A percentile compares a stretch with the other conserved stretches of the same genome.
Evolutionary conservation across 1,140 invertebrate genomes (phyloP).

Genomic region (Paraescarpia echinospica): DNA sequence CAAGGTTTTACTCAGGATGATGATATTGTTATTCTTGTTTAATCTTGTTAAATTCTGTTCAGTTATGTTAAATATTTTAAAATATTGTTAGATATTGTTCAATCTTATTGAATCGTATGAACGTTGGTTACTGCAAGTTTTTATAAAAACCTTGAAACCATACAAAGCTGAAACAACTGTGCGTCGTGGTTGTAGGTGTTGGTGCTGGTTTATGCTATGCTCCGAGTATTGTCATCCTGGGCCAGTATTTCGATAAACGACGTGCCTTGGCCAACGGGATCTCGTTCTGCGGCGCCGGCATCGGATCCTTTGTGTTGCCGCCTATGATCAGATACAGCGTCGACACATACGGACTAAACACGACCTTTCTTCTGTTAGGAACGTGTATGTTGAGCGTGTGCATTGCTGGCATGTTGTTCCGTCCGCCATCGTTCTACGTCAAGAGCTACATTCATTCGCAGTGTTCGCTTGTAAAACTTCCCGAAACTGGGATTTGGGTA

Average conservation of each 20-base stretch:
- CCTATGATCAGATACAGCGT: conserved; percentile 66
- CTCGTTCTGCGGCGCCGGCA: conserved; percentile 81
- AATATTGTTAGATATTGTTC: no score
- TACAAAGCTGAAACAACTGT: background rate
- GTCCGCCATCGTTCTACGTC: conserved; percentile 62
- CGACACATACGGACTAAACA: conserved; percentile 50
- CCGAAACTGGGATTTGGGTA: background rate
- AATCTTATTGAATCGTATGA: no score
- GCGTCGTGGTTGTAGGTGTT: conserved; percentile 65
- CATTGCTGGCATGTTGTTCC: conserved; percentile 76
- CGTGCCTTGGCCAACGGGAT: conserved; percentile 86
- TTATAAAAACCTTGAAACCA: background rate
- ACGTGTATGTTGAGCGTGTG: conserved; percentile 76
- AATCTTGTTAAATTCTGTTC: no score
- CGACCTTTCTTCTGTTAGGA: conserved; percentile 77
- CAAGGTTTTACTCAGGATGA: no score
- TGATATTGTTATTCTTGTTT: no score
- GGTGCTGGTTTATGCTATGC: conserved; percentile 89
- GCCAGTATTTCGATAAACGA: conserved; percentile 86
- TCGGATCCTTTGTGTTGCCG: conserved; percentile 84
- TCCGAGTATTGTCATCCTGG: conserved; percentile 90
- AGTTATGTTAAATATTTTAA: no score
- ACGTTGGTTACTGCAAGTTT: background rate
- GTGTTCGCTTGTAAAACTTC: background rate
- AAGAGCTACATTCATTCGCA: background rate